Evolutionary conservation across 2,888 invertebrate species (phyloP), one percentile per base, ranked within the genome.

Genomic region (Drymonia ruficornis): DNA sequence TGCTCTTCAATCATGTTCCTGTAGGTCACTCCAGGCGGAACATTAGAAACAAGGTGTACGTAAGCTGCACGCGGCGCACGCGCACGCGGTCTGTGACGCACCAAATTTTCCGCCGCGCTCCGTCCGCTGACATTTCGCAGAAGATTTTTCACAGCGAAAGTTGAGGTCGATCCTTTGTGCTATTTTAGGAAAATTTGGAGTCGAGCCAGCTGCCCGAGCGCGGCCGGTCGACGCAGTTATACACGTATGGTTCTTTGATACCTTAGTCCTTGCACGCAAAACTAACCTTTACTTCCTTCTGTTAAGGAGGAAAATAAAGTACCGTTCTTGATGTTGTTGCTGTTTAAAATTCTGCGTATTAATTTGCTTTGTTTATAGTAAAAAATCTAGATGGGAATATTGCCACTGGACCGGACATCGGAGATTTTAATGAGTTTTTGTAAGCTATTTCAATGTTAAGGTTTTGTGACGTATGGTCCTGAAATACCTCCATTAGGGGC

Each of bases 121-220:
- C 69, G 81, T 76, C 71, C 83, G 76, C 83, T 83, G 86, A 86
- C 86, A 86, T 83, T 90, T 89, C 85, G 81, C 87, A 89, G 87
- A 89, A 89, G 80, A 84, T 86, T 89, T 84, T 86, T 81, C 80
- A 80, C 72, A 79, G 67, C 64, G 67, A 78, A 80, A 81, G 72
- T 74, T 82, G 83, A 87, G 88, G 87, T 87, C 86, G 82, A 87
- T 91, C 89, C 92, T 92, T 92, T 92, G 92, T 92, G 91, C 91
- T 92, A 92, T 91, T 92, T 91, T 84, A 87, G 91, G 90, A 86
- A 81, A 86, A 87, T 54, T 80, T 92, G 92, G 92, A 86, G 60
- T 53, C 61, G 62, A 70, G 89, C 91, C 92, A 92, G 84, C 66
- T 77, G 68, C 74, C 72, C 74, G 71, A 79, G 71, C 67, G 74